Conservation (phyloP, 2,888 invertebrate genomes). For the Helleia helle region DNA sequence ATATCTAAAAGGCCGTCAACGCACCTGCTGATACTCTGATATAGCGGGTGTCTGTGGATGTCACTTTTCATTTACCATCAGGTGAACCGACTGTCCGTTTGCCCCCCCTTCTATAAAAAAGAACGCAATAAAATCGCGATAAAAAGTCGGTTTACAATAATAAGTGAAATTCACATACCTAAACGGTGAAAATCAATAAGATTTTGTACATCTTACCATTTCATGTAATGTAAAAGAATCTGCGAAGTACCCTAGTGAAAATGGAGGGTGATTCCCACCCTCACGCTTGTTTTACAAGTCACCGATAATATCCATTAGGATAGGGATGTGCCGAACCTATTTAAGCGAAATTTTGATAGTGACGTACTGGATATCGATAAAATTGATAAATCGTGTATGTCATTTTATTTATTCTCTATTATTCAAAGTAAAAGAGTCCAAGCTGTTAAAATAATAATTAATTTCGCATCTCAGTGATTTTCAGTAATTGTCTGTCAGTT, state of each 20-base stretch:
- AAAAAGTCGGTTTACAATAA: no score
- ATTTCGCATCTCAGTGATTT: neutral
- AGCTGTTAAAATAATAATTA: neutral
- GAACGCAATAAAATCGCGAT: no score
- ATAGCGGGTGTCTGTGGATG: no score
- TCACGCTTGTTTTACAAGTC: conserved; percentile 8
- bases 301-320: conserved; percentile 6
- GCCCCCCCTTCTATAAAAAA: no score
- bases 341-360: neutral
- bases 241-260: neutral
- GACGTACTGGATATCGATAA: neutral
- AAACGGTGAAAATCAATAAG: no score
- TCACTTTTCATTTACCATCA: no score
- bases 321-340: conserved; percentile 6
- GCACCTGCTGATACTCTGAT: no score
- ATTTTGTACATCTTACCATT: conserved; percentile 1
- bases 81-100: no score
- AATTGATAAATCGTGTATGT: neutral
- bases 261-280: conserved; percentile 1
- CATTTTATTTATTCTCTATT: no score
- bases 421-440: no score
- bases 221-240: neutral
- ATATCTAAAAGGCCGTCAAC: no score
- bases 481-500: neutral
- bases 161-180: no score